Evolutionary conservation across 2,113 vertebrate species (phyloP).

Genomic region (Gymnarchus niloticus): DNA sequence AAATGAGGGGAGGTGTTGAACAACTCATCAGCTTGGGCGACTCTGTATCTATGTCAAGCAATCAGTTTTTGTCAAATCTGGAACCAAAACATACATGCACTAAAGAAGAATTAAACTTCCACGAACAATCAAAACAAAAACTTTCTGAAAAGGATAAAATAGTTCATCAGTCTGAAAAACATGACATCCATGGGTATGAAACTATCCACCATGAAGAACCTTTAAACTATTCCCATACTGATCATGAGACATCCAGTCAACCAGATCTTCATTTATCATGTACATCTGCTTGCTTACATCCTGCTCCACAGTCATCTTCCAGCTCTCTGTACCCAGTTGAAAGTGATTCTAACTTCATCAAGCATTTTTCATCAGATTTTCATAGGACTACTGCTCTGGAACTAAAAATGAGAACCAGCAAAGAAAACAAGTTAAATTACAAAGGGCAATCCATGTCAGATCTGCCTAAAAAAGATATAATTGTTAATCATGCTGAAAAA

Average conservation of each 20-base stretch:
- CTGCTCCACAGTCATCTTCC: neutral
- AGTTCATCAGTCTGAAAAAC: constrained; percentile 18
- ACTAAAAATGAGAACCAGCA: constrained; percentile 14
- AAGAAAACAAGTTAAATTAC: neutral
- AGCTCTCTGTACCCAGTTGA: neutral
- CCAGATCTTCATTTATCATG: neutral
- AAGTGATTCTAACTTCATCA: neutral
- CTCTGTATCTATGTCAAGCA: neutral
- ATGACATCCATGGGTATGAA: neutral
- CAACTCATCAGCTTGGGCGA: neutral
- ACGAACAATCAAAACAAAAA: neutral
- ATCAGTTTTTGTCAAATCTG: neutral
- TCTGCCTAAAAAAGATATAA: neutral
- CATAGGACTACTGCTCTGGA: neutral
- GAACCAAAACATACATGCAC: neutral
- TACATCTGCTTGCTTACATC: neutral
- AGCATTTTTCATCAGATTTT: neutral
- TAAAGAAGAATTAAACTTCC: constrained; percentile 6
- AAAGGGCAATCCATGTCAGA: constrained; percentile 2
- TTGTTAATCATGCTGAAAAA: constrained; percentile 19
- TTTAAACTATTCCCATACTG: neutral
- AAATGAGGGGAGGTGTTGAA: neutral
- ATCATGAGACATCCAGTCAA: neutral
- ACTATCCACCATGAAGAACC: neutral
- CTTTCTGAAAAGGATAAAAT: neutral